Evolutionary conservation across 2,113 vertebrate genomes (phyloP).

Genomic region (Cairina moschata): DNA sequence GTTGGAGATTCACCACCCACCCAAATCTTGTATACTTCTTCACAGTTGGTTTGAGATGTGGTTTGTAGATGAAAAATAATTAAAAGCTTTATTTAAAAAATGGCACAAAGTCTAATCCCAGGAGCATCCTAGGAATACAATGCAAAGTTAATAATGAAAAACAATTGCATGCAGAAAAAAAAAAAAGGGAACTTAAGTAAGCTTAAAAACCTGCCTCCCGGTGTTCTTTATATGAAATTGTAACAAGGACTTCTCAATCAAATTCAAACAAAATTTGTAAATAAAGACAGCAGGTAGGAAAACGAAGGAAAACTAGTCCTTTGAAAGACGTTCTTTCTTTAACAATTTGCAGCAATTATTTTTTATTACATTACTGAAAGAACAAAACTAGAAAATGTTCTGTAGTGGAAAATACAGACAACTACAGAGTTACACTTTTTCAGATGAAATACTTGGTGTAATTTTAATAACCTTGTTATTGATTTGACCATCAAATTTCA

Average conservation of each 20-base stretch:
- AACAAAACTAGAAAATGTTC: background rate
- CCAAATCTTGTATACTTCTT: background rate
- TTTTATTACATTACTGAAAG: background rate
- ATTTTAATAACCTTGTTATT: conserved; percentile 53
- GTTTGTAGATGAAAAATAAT: background rate
- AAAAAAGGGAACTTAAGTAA: background rate
- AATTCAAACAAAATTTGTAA: background rate
- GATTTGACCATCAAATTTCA: conserved; percentile 31
- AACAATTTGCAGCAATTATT: background rate
- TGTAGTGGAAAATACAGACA: background rate
- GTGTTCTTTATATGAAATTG: background rate
- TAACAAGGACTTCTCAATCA: background rate
- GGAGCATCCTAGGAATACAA: background rate
- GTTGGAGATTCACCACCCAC: background rate
- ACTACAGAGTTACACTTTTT: conserved; percentile 37
- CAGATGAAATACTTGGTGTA: background rate
- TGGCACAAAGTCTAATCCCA: background rate
- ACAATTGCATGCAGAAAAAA: background rate
- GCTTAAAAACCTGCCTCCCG: background rate
- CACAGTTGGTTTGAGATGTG: background rate
- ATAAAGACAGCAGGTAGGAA: conserved; percentile 5
- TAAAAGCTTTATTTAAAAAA: background rate
- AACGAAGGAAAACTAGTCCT: background rate
- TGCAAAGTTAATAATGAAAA: background rate
- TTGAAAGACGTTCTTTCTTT: background rate